Evolutionary conservation across 2,113 vertebrate species (phyloP).

Genomic region (Mobula hypostoma): DNA sequence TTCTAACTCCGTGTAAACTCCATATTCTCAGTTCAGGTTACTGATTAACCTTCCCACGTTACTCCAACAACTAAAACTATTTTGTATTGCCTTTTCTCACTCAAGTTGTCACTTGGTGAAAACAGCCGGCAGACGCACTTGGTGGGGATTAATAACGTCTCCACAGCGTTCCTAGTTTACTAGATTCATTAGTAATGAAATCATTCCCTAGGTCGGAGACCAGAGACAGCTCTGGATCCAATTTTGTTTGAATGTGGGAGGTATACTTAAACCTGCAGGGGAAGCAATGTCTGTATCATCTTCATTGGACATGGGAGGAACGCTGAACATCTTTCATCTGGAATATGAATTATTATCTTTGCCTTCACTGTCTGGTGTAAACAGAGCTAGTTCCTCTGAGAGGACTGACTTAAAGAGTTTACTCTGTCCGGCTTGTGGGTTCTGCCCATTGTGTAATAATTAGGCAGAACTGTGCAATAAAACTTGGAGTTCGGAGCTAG

Average conservation of each 20-base stretch:
- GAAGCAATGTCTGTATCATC: not conserved
- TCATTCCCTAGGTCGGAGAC: not conserved
- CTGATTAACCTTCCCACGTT: not conserved
- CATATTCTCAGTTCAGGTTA: not conserved
- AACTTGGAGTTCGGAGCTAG: not conserved
- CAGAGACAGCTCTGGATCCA: not conserved
- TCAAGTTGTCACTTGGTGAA: not conserved
- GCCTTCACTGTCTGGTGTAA: no score
- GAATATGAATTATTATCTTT: no score
- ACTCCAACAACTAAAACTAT: not conserved
- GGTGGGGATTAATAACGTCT: not conserved
- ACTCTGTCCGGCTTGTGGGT: not conserved
- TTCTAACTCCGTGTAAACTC: not conserved
- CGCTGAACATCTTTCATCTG: not conserved
- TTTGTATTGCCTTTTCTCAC: not conserved
- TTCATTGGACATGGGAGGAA: not conserved
- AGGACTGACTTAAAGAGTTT: not conserved
- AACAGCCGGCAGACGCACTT: no score
- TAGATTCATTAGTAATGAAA: slow-evolving; percentile 14
- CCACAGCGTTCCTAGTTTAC: not conserved
- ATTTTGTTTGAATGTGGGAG: not conserved
- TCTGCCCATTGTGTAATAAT: not conserved
- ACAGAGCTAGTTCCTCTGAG: no score
- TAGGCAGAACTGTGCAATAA: not conserved
- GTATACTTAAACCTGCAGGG: not conserved